Base-by-base conservation (phyloP, 2,113 vertebrate genomes). In the Tautogolabrus adspersus region DNA sequence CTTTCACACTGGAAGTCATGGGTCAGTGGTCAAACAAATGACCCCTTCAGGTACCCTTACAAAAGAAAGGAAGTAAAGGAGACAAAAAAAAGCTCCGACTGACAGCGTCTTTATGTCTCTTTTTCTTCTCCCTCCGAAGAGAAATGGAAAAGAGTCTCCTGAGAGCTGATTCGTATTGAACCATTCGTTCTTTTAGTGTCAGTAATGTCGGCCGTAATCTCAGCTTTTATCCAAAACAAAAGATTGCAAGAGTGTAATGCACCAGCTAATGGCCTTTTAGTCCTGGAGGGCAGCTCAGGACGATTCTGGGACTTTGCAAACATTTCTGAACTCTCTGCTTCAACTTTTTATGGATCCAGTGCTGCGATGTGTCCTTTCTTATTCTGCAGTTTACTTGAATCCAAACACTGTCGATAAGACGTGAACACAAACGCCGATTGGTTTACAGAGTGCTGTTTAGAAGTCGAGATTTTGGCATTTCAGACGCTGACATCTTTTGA, bases 41-140 rank as follows among this genome's bases (percentile, higher is more conserved):
- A 84, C 75, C 56, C 42, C 42, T 9, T 84, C 87, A 89, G 88
- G 86, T 89, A 51, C 59, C 23, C 49, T 6, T 51, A 86, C 75
- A 87, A 88, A 65, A 73, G 77, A 66, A 0, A 1, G 85, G 88
- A 89, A 87, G 75, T 75, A 10, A 16, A 83, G 47, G 16, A 62
- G 47, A 63, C n/a, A 40, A 62, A 59, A 57, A 56, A 6, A 42
- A n/a, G 19, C 56, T 26, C 30, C 10, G 19, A 52, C 42, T 15
- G 9, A 42, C 65, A 56, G 5, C 76, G 26, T 67, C 38, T 65
- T 54, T 8, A 49, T 76, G 49, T 23, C 59, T 66, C 18, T n/a
- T 26, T 26, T 26, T 26, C 37, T 40, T 12, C 63, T 74, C 22
- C 46, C 59, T 3, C 23, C 26, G 11, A 18, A 44, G 58, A 61